phyloP scores from a whole-genome alignment of 2,888 invertebrate genomes.

The Synergus gifuensis region DNA sequence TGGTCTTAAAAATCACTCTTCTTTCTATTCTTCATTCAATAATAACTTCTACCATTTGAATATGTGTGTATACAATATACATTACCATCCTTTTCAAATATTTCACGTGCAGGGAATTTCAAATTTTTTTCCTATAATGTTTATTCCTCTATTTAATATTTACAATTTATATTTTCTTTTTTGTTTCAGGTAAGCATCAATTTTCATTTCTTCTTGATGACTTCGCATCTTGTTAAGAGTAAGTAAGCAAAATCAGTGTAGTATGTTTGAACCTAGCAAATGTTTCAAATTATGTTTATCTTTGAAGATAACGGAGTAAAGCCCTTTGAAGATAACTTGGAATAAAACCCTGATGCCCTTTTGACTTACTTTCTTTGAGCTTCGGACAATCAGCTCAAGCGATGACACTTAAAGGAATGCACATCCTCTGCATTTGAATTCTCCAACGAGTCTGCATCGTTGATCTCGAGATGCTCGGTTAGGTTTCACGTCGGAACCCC shows the following conservation, averaged over 20 bases:
- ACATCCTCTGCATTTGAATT: constrained; percentile 1
- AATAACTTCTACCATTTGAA: background rate
- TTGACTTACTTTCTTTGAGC: background rate
- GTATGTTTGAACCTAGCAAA: no score
- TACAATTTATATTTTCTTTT: background rate
- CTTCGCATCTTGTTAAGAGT: background rate
- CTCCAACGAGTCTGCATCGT: constrained; percentile 15
- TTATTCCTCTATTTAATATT: no score
- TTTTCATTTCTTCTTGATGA: background rate
- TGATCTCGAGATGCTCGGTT: constrained; percentile 9
- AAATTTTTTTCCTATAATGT: no score
- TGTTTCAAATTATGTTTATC: no score
- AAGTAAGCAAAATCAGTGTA: background rate
- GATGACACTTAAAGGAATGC: background rate
- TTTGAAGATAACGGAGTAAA: no score
- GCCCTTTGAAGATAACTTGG: background rate
- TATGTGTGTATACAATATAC: background rate
- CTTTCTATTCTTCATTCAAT: background rate
- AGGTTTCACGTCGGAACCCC: background rate
- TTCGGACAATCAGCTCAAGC: background rate
- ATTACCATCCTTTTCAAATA: background rate
- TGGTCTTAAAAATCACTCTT: background rate
- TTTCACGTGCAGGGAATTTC: background rate
- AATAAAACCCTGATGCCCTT: background rate
- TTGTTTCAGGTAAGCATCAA: background rate